Conservation (phyloP, 2,113 vertebrate species). For the Steatornis caripensis region DNA sequence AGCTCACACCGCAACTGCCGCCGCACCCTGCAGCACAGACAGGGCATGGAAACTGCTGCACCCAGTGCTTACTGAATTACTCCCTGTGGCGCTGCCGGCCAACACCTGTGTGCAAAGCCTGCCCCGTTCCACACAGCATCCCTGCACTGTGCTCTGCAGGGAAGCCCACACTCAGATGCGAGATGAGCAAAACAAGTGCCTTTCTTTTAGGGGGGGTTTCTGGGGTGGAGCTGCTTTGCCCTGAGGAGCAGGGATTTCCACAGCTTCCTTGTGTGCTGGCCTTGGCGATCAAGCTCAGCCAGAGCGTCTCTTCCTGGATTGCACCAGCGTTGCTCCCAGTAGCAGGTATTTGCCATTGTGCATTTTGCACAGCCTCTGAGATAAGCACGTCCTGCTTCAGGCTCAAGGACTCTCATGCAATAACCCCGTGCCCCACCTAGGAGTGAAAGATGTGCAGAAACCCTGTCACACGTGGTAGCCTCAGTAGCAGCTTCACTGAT, state of each 20-base stretch:
- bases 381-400: background rate
- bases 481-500: background rate
- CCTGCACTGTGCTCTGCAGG: background rate
- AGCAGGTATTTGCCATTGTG: no score
- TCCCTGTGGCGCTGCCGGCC: background rate
- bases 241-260: background rate
- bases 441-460: background rate
- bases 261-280: background rate
- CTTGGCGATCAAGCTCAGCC: background rate
- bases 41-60: conserved; percentile 34
- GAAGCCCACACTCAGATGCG: background rate
- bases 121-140: fast-evolving
- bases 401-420: background rate
- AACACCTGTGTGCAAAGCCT: background rate
- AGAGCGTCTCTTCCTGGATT: background rate
- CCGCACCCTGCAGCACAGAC: background rate
- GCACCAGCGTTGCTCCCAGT: background rate
- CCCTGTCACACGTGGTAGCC: fast-evolving
- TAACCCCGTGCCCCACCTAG: background rate
- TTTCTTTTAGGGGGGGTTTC: background rate
- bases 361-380: background rate
- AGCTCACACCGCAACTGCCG: background rate
- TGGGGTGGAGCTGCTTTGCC: background rate
- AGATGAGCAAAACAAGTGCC: background rate
- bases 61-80: background rate